Base-by-base conservation (phyloP, 2,113 vertebrate species). In the Sprattus sprattus region DNA sequence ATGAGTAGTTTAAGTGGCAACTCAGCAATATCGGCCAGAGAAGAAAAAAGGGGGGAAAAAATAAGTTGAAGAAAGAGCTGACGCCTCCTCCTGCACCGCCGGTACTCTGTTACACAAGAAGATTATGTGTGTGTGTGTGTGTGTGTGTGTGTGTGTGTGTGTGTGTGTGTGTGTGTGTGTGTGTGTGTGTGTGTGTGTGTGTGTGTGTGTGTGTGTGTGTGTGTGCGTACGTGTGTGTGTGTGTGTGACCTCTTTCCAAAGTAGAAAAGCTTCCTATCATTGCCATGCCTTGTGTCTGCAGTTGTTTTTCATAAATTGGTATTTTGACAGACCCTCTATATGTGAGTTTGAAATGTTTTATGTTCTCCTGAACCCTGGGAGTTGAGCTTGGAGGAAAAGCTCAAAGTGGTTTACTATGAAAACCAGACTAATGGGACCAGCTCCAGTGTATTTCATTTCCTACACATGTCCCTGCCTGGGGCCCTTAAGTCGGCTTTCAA, bases 1-100 rank as follows among this genome's bases (percentile, higher is more conserved):
- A 64, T 64, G 57, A 64, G 57, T 22, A 64, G 57, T 22, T 64
- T 64, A n/a, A 22, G 57, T 64, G 57, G 22, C 57, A 9, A 64
- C 20, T 64, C 57, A 64, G 18, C 3, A 22, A 81, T 88, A 45
- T 84, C 81, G 84, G 82, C 88, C 82, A 85, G 71, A 86, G 80
- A 84, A 85, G n/a, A 8, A n/a, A 18, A 15, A 22, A 64, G 20
- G 9, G 8, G 8, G 13, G 16, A 13, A 60, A n/a, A 25, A 64
- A 7, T 0, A 64, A 64, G 20, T 64, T 64, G 6, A 64, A 64
- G 57, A 64, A 64, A 8, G 6, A 64, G 57, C 57, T 64, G 52
- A 54, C 52, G 57, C 22, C 57, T 6, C 22, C 4, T n/a, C 57
- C 9, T 64, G 57, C 57, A n/a, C 16, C 16, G 13, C 52, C 52